Base-by-base conservation (phyloP, 1,140 invertebrate genomes). In the Notospermus geniculatus region DNA sequence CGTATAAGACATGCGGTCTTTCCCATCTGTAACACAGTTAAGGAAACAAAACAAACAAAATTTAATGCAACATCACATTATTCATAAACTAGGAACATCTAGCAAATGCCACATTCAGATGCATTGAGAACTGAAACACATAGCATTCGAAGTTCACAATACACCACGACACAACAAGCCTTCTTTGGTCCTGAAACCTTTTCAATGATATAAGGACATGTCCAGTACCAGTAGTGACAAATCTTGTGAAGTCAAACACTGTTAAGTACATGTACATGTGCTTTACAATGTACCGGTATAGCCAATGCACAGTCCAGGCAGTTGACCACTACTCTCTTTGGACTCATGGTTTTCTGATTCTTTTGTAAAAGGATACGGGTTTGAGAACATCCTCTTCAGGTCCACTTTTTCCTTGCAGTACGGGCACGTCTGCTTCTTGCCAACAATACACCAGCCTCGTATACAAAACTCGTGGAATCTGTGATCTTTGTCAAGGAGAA, bases 341-440 rank as follows among this genome's bases (percentile, higher is more conserved):
- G 19, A 23, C 59, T 1, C 41, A 22, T 45, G 25, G 60, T 19
- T 13, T 45, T 45, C 57, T 25, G 46, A 66, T 71, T 72, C 27
- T 13, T 17, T 57, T 41, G 53, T 45, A 15, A 88, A 90, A 90
- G 88, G 88, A 79, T 91, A 95, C 89, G 95, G 96, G 87, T 98
- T 98, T 70, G 89, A 89, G 80, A 99, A 98, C 90, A 99, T 95
- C 78, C 91, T 88, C 75, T 97, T 95, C 36, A 98, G 85, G 81
- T 99, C 94, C 19, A 99, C 96, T 83, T 98, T 98, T 82, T 99
- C 97, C 78, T 98, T 97, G 83, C 97, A 99, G 80, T 98, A 99
- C 17, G 97, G 97, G 82, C 97, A 99, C 0, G 92, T 98, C 84
- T 99, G 95, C 77, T 97, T 97, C 83, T 99, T 99, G 43, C 97